Evolutionary conservation across 1,140 invertebrate species (phyloP).

Genomic region (Drosophila kikkawai): DNA sequence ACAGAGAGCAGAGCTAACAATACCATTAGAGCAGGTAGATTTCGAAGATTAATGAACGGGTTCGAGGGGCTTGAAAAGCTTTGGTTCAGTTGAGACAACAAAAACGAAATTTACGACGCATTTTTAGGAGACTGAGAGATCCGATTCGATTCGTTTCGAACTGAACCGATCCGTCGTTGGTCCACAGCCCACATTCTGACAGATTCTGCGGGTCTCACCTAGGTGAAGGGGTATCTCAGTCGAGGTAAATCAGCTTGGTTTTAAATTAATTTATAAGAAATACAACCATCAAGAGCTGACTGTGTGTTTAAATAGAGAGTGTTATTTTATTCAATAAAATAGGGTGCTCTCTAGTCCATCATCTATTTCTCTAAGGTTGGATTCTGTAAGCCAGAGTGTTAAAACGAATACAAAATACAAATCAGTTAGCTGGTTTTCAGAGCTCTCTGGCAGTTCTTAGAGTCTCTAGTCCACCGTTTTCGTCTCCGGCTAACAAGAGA

Average conservation of each 20-base stretch:
- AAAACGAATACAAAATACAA: slow-evolving; percentile 32
- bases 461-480: not conserved
- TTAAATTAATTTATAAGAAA: slow-evolving; percentile 5
- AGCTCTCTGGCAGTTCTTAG: slow-evolving; percentile 16
- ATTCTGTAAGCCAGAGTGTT: slow-evolving; percentile 22
- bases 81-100: slow-evolving; percentile 39
- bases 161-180: slow-evolving; percentile 12
- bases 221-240: slow-evolving; percentile 4
- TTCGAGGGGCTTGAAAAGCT: slow-evolving; percentile 57
- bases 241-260: not conserved
- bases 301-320: not conserved
- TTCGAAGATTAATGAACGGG: slow-evolving; percentile 79
- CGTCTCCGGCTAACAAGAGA: slow-evolving; percentile 50
- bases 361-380: not conserved
- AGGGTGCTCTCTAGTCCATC: slow-evolving; percentile 28
- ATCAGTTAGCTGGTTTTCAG: slow-evolving; percentile 29
- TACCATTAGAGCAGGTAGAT: slow-evolving; percentile 74
- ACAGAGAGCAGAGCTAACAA: slow-evolving; percentile 53
- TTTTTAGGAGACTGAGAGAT: slow-evolving; percentile 33
- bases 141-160: slow-evolving; percentile 19
- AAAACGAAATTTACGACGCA: slow-evolving; percentile 66
- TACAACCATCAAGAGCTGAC: not conserved
- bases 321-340: not conserved
- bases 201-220: slow-evolving; percentile 37
- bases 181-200: slow-evolving; percentile 47